Base-by-base conservation (phyloP, 2,888 invertebrate species). In the Cyrtodaria siliqua region DNA sequence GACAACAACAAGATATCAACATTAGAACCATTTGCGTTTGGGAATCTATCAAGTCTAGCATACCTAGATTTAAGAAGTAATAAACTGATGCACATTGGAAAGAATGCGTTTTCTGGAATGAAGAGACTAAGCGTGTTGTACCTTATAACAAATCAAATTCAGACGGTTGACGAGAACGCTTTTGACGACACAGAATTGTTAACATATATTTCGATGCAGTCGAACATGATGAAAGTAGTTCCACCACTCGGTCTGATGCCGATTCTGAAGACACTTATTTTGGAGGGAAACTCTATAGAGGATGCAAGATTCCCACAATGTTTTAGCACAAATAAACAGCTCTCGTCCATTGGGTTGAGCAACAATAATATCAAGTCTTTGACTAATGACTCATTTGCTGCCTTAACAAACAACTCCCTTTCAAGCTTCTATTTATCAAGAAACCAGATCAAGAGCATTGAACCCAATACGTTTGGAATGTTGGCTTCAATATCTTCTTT, bases 281-380 rank as follows among this genome's bases (percentile, higher is more conserved):
- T 89, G n/a, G 77, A 85, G 55, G 84, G 77, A 14, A 89, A 89
- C 53, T 26, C 64, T 14, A 82, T 88, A 0, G 49, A 50, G 1
- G 75, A 87, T 62, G 86, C 80, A 0, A 86, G 83, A 2, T 87
- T 89, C 60, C 87, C 89, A 9, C 44, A 27, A 2, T 71, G 79
- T 9, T 86, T 70, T 33, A 26, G 14, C 2, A 52, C 55, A 1
- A 69, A 79, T 27, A 80, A 53, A 6, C 26, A 44, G 4, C 62
- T 86, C 0, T 55, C 50, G 16, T 64, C 71, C 12, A 72, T 89
- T 18, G 85, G 81, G 2, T 67, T 88, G 0, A 87, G 86, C 59
- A 84, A 79, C 53, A 88, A 88, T 60, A 57, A 66, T 1, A 83
- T 89, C 6, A 40, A 61, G 26, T 56, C n/a, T 0, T 76, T 89